Conservation (phyloP, 64 coral and sea anemone genomes). For the Dendrophyllia cribrosa region DNA sequence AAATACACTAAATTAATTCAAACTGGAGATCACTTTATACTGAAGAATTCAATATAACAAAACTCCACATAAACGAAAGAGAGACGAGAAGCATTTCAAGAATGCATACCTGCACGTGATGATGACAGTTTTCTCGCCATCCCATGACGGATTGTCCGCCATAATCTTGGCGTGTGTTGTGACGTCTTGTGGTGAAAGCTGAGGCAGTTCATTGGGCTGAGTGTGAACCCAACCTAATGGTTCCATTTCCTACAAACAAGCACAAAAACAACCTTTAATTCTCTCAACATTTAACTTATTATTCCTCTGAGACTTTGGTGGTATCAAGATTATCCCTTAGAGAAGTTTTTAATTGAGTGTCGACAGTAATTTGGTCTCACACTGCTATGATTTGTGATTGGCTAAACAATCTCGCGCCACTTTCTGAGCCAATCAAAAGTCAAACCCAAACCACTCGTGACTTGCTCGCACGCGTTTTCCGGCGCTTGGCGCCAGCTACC, state of each 20-base stretch:
- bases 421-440: not conserved
- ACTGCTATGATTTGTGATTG: not conserved
- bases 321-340: not conserved
- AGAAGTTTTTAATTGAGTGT: not conserved
- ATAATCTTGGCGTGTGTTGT: slow-evolving; percentile 99
- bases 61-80: no score
- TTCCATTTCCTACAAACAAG: slow-evolving; percentile 89
- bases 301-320: no score
- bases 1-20: not conserved
- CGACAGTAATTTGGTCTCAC: not conserved
- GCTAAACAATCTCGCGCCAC: not conserved
- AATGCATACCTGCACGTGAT: slow-evolving; percentile 92
- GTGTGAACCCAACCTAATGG: slow-evolving; percentile 99
- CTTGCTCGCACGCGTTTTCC: not conserved
- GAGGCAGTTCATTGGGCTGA: slow-evolving; percentile 97
- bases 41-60: no score
- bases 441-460: not conserved
- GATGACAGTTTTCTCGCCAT: slow-evolving; percentile 98
- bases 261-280: not conserved
- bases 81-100: no score
- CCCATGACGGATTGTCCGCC: slow-evolving; percentile 98
- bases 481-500: no score
- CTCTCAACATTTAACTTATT: no score
- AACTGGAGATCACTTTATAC: not conserved
- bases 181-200: slow-evolving; percentile 94